phyloP scores from a whole-genome alignment of 64 coral and sea anemone species.

The Pocillopora verrucosa region DNA sequence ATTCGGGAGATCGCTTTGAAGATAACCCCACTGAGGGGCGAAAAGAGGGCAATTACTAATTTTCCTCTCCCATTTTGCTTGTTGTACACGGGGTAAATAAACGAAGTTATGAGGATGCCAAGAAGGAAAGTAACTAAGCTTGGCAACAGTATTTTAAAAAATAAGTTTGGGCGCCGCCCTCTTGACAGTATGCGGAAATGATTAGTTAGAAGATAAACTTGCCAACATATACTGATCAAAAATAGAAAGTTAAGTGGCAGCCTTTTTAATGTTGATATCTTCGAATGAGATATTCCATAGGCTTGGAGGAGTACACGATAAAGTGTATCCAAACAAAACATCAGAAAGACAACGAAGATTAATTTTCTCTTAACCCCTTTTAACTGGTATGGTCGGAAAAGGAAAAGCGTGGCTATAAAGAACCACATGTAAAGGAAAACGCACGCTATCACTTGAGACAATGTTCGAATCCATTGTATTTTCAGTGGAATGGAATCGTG shows the following conservation, averaged over 20 bases:
- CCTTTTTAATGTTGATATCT: background rate
- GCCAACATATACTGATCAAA: background rate
- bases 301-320: background rate
- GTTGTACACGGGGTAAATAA: background rate
- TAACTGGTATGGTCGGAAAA: conserved; percentile 7
- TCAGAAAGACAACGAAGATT: background rate
- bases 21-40: background rate
- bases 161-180: background rate
- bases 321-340: background rate
- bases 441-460: background rate
- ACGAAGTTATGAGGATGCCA: background rate
- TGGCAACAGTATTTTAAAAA: background rate
- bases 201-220: background rate
- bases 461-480: background rate
- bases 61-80: background rate
- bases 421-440: background rate
- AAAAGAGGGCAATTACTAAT: background rate
- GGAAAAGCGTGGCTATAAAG: background rate
- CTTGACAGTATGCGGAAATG: background rate
- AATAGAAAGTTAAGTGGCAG: background rate
- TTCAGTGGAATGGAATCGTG: background rate
- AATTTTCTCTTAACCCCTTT: conserved; percentile 6
- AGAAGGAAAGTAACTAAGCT: background rate
- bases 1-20: background rate
- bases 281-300: conserved; percentile 1